Evolutionary conservation across 2,888 invertebrate genomes (phyloP).

Genomic region (Oxystoma pomonae): DNA sequence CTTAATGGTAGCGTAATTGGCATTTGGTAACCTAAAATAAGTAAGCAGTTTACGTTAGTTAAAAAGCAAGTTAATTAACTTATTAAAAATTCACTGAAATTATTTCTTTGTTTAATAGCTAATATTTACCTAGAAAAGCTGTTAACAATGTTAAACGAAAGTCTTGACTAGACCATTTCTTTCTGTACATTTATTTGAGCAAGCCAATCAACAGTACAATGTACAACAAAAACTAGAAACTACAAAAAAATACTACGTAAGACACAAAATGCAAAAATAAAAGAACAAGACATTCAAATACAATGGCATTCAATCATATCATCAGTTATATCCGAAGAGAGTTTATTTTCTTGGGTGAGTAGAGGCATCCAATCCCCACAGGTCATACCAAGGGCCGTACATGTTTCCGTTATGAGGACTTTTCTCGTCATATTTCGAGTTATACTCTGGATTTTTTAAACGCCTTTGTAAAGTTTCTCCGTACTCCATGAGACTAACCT

Average conservation of each 20-base stretch:
- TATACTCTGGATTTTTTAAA: constrained; percentile 43
- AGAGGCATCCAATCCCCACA: constrained; percentile 75
- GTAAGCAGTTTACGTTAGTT: constrained; percentile 16
- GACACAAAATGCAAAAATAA: too few species aligned
- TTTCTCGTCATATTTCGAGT: constrained; percentile 47
- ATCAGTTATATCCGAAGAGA: too few species aligned
- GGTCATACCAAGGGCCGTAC: constrained; percentile 86
- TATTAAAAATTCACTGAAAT: too few species aligned
- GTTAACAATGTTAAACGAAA: not conserved
- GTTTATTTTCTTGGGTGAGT: constrained; percentile 33
- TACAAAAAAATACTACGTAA: too few species aligned
- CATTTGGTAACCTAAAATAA: constrained; percentile 64
- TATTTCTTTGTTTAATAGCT: too few species aligned
- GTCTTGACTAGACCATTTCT: not conserved
- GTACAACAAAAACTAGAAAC: too few species aligned
- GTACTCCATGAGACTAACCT: constrained; percentile 44
- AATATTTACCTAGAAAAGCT: too few species aligned
- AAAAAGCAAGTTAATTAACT: too few species aligned
- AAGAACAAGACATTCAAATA: too few species aligned
- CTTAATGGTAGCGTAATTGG: constrained; percentile 82
- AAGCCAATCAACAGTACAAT: not conserved
- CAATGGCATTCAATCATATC: too few species aligned
- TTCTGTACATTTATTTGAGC: constrained; percentile 1
- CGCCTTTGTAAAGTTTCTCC: constrained; percentile 48
- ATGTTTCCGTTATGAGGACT: constrained; percentile 62